Evolutionary conservation across 2,113 vertebrate genomes (phyloP), one percentile per base, ranked within the genome.

Genomic region (Oreochromis aureus): DNA sequence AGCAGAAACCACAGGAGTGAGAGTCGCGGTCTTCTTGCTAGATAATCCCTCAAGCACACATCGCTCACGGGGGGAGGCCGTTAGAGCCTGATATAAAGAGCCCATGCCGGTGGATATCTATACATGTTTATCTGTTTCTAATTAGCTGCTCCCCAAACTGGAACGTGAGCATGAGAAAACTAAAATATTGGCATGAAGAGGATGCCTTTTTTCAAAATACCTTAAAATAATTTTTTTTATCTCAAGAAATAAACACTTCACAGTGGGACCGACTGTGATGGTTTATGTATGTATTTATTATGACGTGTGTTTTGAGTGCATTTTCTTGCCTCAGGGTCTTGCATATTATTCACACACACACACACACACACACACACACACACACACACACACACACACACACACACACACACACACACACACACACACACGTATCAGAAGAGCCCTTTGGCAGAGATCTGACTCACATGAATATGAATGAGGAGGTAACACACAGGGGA

Each of bases 111-210:
- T 94, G 91, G 93, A 92, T 80, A 93, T 96, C 94, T 96, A 95
- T 96, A 93, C 96, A 95, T 97, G 95, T 94, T 95, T 95, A 96
- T 97, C 94, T 93, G 86, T 83, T 91, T 94, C 90, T 95, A 95
- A 97, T 97, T 94, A 96, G 95, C 91, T 89, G 89, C 88, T 88
- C 44, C 69, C 87, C 9, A 84, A 83, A 86, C 54, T 53, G 76
- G 55, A 91, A 78, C 36, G 1, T 71, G 36, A 48, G 10, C 24
- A 56, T 5, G 58, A 87, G 39, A 30, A 39, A 81, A 69, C 46
- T 5, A 66, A 66, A 80, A 51, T 27, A 32, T 8, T 11, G 22
- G 22, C 22, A 27, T 46, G 16, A 76, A 19, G 16, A 76, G 10
- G 69, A 27, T 0, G n/a, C 10, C 13, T 73, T 71, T 44, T 24